Base-by-base conservation (phyloP, 2,113 vertebrate genomes). In the Sclerurus mexicanus region DNA sequence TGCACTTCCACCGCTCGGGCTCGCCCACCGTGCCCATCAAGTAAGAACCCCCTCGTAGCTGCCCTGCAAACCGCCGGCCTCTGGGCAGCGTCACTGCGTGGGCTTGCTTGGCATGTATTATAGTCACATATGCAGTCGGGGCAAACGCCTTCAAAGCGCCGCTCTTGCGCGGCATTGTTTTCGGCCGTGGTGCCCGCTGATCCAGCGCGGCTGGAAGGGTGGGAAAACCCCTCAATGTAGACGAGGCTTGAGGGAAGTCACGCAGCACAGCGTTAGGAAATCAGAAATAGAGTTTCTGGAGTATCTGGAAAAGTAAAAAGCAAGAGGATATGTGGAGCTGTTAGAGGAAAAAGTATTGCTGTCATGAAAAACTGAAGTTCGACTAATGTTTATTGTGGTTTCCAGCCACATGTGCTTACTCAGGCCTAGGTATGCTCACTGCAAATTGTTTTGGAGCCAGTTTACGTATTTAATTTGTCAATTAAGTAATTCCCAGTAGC, bases 1-100 rank as follows among this genome's bases (percentile, higher is more conserved):
- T 99, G 94, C 99, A 99, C 96, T 99, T 99, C 97, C 99, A 99
- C 91, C 99, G 99, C 95, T 99, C 99, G 9, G 99, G 99, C 67
- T 99, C 99, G 2, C 99, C 98, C 76, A 99, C 99, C 25, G 98
- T 99, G 66, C 99, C 99, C 90, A 98, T 98, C 98, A 99, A 99
- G 99, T 99, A 98, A 98, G 98, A 71, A 87, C 69, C 60, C 78
- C 63, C 72, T 60, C 2, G 2, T 37, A 47, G 59, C 76, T 74
- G 90, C 73, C 90, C 95, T 93, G 86, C 74, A 76, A 83, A 27
- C 52, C 12, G 88, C 31, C 2, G 0, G 37, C 76, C 68, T 67
- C 67, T 64, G 3, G 24, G 44, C 46, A 24, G 60, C 4, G 25
- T 49, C 8, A 6, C 39, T 88, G 42, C 27, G 64, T 53, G 80